Evolutionary conservation across 2,888 invertebrate species (phyloP), one percentile per base, ranked within the genome.

Genomic region (Plagodis dolabraria): DNA sequence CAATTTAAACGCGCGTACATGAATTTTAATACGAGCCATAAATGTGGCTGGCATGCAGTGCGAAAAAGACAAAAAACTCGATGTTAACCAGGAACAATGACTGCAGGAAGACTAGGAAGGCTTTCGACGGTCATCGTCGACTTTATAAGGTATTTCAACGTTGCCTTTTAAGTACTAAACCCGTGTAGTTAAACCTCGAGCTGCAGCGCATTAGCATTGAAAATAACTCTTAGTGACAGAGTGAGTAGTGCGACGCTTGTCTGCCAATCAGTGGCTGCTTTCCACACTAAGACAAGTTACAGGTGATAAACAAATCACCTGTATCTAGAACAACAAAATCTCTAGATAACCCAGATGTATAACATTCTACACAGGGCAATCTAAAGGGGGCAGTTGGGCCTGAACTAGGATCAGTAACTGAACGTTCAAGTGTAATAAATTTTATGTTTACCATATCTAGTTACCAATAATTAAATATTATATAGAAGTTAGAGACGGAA

Each of bases 11-110:
- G 68, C 69, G 77, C 70, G 65, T 71, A 73, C 74, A 81, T 84
- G 84, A 80, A 87, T 87, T 80, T 86, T 85, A 80, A 85, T 82
- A 76, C 68, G 35, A 36, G 38, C 79, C 85, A 62, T 83, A 76
- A 80, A 80, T 6, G 69, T 77, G 49, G 53, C 22, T 33, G 60
- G 50, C 56, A 64, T 59, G 65, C 60, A 49, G 66, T 54, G 69
- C 34, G 62, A 64, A 60, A 4, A 65, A 52, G 53, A 69, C 67
- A 77, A 81, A 82, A 74, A 83, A 82, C 71, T 72, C 57, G 74
- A 70, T 64, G 67, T 64, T 53, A 65, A 68, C 64, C 70, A 68
- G 71, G 75, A 75, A 78, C 73, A 75, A 76, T 71, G 71, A 71
- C 63, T 53, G 67, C 71, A 69, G 76, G 72, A 74, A 72, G 68